phyloP scores from a whole-genome alignment of 1,140 invertebrate species.

The Cydia strobilella region DNA sequence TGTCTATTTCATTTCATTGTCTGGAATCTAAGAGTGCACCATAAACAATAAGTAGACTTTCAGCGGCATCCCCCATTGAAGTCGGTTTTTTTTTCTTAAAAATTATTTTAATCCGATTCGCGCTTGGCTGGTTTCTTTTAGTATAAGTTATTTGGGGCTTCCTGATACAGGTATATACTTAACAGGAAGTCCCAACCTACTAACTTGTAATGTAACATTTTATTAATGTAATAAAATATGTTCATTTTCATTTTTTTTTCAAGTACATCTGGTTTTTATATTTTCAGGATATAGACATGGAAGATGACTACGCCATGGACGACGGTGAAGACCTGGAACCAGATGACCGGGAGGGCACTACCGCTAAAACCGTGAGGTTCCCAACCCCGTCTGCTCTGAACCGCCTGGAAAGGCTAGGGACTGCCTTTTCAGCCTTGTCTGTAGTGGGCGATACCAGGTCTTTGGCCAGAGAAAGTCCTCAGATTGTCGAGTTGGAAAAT shows the following conservation, averaged over 20 bases:
- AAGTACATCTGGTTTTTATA: not conserved
- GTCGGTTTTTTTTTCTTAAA: no score
- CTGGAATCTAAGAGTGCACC: no score
- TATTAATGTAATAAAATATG: no score
- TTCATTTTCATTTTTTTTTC: no score
- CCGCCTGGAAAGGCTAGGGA: constrained; percentile 38
- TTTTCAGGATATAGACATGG: constrained; percentile 56
- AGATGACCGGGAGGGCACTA: constrained; percentile 41
- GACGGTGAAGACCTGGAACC: constrained; percentile 49
- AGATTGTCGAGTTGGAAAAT: constrained; percentile 39
- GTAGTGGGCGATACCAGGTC: not conserved
- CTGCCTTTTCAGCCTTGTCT: not conserved
- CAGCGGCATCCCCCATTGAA: no score
- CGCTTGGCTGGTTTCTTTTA: not conserved
- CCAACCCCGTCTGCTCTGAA: constrained; percentile 61
- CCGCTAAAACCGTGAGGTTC: constrained; percentile 44
- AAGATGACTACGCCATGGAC: constrained; percentile 61
- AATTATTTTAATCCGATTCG: constrained; percentile 34
- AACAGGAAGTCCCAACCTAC: no score
- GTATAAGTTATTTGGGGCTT: no score
- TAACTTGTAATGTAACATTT: no score
- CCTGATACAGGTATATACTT: no score
- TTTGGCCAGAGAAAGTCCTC: not conserved
- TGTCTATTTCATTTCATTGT: no score
- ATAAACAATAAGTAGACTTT: no score